Percentiles rank a stretch among this genome's conserved stretches.
phyloP scores from a whole-genome alignment of 64 coral and sea anemone genomes.

The Cladopsammia gracilis region DNA sequence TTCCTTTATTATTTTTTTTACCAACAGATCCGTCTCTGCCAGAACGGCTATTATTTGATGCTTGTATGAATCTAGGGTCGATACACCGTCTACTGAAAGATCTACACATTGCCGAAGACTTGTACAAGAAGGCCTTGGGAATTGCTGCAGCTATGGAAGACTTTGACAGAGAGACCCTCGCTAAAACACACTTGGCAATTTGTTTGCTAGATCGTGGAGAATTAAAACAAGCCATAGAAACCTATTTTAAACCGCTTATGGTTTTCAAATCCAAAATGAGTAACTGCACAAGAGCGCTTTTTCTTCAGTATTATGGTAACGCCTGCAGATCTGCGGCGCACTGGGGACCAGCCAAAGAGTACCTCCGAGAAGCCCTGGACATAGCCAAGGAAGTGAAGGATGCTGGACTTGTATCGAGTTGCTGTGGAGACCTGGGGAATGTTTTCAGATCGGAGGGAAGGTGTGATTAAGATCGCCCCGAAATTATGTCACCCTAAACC shows the following conservation, averaged over 20 bases:
- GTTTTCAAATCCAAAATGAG: constrained; percentile 24
- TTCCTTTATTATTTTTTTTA: background rate
- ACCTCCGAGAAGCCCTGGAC: constrained; percentile 61
- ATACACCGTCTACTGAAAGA: constrained; percentile 65
- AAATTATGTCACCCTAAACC: no score
- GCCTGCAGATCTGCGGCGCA: constrained; percentile 74
- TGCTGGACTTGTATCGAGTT: constrained; percentile 69
- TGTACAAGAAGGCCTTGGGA: constrained; percentile 28
- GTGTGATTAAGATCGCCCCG: background rate
- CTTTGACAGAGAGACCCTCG: constrained; percentile 48
- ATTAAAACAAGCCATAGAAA: constrained; percentile 57
- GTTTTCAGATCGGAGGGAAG: constrained; percentile 82
- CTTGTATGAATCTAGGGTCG: constrained; percentile 39
- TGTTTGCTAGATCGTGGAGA: constrained; percentile 76
- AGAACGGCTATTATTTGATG: constrained; percentile 29
- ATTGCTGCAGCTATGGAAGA: constrained; percentile 32
- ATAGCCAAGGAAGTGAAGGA: constrained; percentile 54
- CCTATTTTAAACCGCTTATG: constrained; percentile 59
- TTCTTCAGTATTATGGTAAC: constrained; percentile 74
- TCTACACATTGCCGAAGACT: constrained; percentile 43
- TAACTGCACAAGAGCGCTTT: constrained; percentile 28
- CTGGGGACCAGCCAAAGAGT: constrained; percentile 70
- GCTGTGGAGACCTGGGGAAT: constrained; percentile 77
- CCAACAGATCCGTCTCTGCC: background rate
- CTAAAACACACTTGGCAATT: constrained; percentile 70